Conservation (phyloP, 2,888 invertebrate genomes). For the Thalpophila matura region DNA sequence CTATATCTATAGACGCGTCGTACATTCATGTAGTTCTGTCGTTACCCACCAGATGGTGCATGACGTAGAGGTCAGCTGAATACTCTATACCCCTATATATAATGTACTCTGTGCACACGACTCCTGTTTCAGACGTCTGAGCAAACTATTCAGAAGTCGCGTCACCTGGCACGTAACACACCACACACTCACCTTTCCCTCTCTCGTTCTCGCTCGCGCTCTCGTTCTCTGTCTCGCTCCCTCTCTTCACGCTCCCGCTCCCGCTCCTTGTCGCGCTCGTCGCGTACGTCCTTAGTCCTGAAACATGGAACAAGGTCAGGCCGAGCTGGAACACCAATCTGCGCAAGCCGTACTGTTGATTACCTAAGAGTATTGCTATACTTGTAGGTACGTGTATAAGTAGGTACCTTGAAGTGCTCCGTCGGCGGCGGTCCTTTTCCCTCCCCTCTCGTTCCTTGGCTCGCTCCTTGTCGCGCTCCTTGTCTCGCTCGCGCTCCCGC, state of each 20-base stretch:
- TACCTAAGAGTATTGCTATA: too few relatives aligned
- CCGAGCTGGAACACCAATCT: too few relatives aligned
- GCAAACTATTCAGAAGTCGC: neutral
- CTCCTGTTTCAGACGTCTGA: neutral
- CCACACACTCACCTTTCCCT: constrained; percentile 75
- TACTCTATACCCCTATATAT: too few relatives aligned
- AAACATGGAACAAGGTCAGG: constrained; percentile 1
- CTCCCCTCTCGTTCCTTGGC: constrained; percentile 81
- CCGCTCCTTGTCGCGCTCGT: constrained; percentile 80
- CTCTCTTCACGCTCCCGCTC: constrained; percentile 70
- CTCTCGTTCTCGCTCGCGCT: constrained; percentile 75
- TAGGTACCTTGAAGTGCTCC: constrained; percentile 71
- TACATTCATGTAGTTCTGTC: too few relatives aligned
- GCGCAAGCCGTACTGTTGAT: too few relatives aligned
- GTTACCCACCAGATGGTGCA: too few relatives aligned
- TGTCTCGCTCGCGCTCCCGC: constrained; percentile 50
- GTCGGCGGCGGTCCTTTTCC: constrained; percentile 83
- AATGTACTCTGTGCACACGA: too few relatives aligned
- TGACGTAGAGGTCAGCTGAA: too few relatives aligned
- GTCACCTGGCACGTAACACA: neutral
- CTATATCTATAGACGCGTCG: too few relatives aligned
- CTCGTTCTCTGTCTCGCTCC: constrained; percentile 78
- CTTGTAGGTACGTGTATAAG: too few relatives aligned
- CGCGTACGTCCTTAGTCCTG: constrained; percentile 67
- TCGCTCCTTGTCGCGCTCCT: constrained; percentile 64